Evolutionary conservation across 2,888 invertebrate genomes (phyloP), one percentile per base, ranked within the genome.

Genomic region (Octonoba sinensis): DNA sequence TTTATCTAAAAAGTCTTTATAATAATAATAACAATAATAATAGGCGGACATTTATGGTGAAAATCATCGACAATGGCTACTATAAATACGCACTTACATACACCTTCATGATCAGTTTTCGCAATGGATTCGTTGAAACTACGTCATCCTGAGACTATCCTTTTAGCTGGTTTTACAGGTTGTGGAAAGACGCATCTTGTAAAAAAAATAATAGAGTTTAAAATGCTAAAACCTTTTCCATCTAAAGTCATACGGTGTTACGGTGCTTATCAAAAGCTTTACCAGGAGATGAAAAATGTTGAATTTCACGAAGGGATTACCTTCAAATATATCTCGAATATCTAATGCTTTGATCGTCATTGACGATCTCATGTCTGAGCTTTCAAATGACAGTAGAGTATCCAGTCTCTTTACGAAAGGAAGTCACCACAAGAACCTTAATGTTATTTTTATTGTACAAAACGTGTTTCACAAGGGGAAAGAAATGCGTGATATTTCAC

Each of bases 381-480:
- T 51, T 36, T 16, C 8, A 6, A 51, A 27, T 24, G 36, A 62
- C 4, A 49, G 20, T 11, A 27, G 16, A 15, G 1, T 73, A 6
- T 51, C 60, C 13, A n/a, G 57, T 36, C 20, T 72, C 6, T 72
- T 72, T 44, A 72, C 78, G n/a, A 71, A 66, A 27, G 78, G 78
- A 16, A 66, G 57, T 36, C 79, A 79, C 27, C 73, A 79, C 46
- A 15, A 22, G 18, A 73, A 79, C 36, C n/a, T 79, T 1, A 62
- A 24, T 56, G 56, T 79, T 16, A 73, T 79, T 57, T 67, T 79
- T 57, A 60, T 73, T n/a, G n/a, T n/a, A n/a, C n/a, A n/a, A n/a
- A n/a, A n/a, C n/a, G n/a, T n/a, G 20, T 72, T 79, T 67, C 22
- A 60, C 13, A 44, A 73, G 13, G 59, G 54, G 8, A 76, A 76